Base-by-base conservation (phyloP, 53 echinoderm and acorn worm genomes). In the Echinometra lucunter region DNA sequence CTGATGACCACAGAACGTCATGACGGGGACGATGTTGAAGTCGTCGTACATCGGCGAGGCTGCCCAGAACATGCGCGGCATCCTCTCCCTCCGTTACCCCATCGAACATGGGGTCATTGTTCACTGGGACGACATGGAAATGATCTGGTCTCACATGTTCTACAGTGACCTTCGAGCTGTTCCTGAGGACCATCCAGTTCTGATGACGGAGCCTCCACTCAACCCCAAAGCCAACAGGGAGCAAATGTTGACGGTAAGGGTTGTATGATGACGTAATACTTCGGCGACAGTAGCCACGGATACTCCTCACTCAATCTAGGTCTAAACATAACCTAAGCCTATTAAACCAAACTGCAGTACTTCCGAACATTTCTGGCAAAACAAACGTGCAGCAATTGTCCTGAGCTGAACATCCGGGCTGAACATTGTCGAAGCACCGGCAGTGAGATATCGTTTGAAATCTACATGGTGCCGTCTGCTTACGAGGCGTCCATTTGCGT, bases 111-210 rank as follows among this genome's bases (percentile, higher is more conserved):
- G 95, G 23, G 35, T 95, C 74, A 80, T 95, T n/a, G 45, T 74
- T 32, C 80, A 95, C 63, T 95, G 95, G 95, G 95, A 91, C 74
- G 95, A 89, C 66, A 95, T 95, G 95, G 95, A 95, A 66, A 95
- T 91, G 88, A 95, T 95, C 74, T 91, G 91, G 95, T 74, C 66
- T n/a, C 82, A 95, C 89, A 82, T 81, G 63, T 91, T 53, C 32
- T 91, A 95, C 72, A 72, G 66, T 40, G 81, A 95, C 44, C 95
- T 95, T 37, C 28, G 89, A 4, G 88, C 89, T 15, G 70, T 49
- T 3, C 92, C 95, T 42, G 92, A 95, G 72, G 95, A 95, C 15
- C 83, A 92, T n/a, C 92, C 92, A 10, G 58, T 95, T 15, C 87
- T 92, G 32, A 58, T 95, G 63, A 92, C 92, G 0, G 95, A 95